Evolutionary conservation across 2,113 vertebrate genomes (phyloP).

Genomic region (Bolborhynchus lineola): DNA sequence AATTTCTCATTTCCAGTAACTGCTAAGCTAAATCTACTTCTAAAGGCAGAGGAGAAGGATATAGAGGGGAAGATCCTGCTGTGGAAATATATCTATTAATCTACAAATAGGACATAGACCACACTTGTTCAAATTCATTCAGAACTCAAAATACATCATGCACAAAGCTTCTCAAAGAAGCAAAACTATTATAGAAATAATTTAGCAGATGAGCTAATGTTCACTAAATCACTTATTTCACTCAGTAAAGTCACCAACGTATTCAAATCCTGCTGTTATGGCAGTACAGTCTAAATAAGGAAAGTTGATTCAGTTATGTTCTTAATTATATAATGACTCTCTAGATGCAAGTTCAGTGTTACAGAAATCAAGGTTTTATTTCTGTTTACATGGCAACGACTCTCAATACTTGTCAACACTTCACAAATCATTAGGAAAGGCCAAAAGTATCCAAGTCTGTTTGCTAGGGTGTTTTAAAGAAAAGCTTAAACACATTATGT

Average conservation of each 20-base stretch:
- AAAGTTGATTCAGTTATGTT: not conserved
- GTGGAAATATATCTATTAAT: not conserved
- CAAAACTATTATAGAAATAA: not conserved
- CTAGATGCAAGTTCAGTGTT: not conserved
- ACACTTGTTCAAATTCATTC: not conserved
- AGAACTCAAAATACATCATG: not conserved
- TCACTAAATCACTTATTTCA: not conserved
- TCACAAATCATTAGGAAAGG: not conserved
- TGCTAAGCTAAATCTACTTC: not conserved
- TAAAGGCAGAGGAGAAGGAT: not conserved
- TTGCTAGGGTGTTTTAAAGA: not conserved
- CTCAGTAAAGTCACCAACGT: not conserved
- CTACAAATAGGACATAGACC: not conserved
- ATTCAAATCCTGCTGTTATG: not conserved
- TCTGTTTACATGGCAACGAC: not conserved
- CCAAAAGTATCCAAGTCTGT: not conserved
- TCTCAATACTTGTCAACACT: not conserved
- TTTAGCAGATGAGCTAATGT: not conserved
- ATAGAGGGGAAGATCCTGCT: not conserved
- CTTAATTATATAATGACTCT: not conserved
- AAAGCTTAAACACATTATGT: not conserved
- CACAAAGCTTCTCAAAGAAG: not conserved
- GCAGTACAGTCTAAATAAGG: not conserved
- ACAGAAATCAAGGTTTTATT: not conserved
- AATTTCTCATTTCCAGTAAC: constrained; percentile 20